A percentile compares a stretch with the other conserved stretches of the same genome.
Evolutionary conservation across 2,113 vertebrate species (phyloP).

Genomic region (Rhinolophus sinicus): DNA sequence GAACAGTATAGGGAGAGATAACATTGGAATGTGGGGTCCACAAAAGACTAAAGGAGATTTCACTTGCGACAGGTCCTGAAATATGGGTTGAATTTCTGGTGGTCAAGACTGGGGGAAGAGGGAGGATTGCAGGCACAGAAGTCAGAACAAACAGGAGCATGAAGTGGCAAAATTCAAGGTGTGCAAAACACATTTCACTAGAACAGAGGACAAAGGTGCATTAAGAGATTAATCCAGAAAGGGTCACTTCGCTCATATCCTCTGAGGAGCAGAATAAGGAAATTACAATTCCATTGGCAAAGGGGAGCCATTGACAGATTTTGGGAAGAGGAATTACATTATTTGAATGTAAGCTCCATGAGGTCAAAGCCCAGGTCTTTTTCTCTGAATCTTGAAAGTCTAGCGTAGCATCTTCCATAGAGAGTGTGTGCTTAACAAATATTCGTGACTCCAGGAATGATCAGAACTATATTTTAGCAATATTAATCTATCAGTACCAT

Average conservation of each 20-base stretch:
- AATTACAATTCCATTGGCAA: neutral
- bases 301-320: neutral
- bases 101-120: neutral
- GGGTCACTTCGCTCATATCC: neutral
- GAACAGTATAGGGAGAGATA: neutral
- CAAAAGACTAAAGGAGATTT: constrained; percentile 29
- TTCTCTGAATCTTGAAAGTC: neutral
- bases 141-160: neutral
- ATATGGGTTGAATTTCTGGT: constrained; percentile 1
- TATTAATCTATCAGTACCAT: neutral
- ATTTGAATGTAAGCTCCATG: constrained; percentile 25
- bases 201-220: neutral
- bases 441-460: neutral
- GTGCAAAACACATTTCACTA: constrained; percentile 4
- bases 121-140: neutral
- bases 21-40: neutral
- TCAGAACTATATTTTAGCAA: constrained; percentile 27
- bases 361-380: neutral
- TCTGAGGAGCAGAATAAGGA: neutral
- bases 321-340: neutral
- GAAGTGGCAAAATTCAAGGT: constrained; percentile 10
- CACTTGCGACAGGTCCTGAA: neutral
- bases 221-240: neutral
- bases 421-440: neutral
- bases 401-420: neutral